Evolutionary conservation across 2,113 vertebrate species (phyloP), one percentile per base, ranked within the genome.

Genomic region (Neotragus pygmaeus): DNA sequence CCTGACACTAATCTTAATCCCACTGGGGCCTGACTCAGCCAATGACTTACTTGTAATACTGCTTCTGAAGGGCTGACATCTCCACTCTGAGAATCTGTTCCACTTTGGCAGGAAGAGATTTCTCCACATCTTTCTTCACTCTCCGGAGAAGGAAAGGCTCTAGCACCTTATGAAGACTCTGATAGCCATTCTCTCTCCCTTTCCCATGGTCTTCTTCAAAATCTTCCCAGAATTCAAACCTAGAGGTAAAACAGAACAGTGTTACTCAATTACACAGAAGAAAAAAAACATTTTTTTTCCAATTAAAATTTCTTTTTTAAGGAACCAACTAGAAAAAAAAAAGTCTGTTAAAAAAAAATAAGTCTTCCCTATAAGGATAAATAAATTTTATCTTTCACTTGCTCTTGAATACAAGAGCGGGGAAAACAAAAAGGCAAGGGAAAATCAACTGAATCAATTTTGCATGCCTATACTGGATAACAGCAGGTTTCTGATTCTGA

Each of bases 51-150:
- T 99, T 99, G 98, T 99, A 99, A 98, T 99, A 99, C 98, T 99
- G 99, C 73, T 99, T 99, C 99, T 99, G 99, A 90, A 99, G 99
- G 19, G 99, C 99, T 0, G 99, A 99, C 99, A 99, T 99, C 98
- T 99, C 99, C 27, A 99, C 99, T 0, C 99, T 98, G 3, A 99
- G 99, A 97, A 99, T 99, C 98, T 99, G 99, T 89, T 99, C 99
- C 98, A 99, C 99, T 97, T 99, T 99, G 98, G 99, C 99, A 14
- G 99, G 99, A 57, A 99, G 98, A 53, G 99, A 99, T 97, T 99
- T 99, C 97, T 99, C 99, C 95, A 99, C 99, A 5, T 99, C 99
- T 92, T 99, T 99, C 98, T 99, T 99, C 64, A 99, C 99, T 55
- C 99, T 99, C 21, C 99, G 99, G 49, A 99, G 99, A 28, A 99